phyloP scores from a whole-genome alignment of 2,888 invertebrate species.

The Rhyacophila evoluta region DNA sequence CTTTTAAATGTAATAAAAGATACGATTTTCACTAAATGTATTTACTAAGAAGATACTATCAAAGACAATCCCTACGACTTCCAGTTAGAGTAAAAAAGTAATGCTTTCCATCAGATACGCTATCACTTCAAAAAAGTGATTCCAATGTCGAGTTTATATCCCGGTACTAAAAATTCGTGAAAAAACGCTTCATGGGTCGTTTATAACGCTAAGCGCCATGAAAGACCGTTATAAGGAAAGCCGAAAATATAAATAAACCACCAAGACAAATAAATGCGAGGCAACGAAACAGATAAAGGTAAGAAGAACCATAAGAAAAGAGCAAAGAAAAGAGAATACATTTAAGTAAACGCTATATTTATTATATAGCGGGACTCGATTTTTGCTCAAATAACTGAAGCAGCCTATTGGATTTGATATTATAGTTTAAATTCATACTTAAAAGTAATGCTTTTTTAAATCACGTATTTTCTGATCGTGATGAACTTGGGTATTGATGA shows the following conservation, averaged over 20 bases:
- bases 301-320: neutral
- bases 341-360: conserved; percentile 16
- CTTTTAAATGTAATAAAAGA: neutral
- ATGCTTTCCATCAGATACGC: conserved; percentile 19
- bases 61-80: conserved; percentile 4
- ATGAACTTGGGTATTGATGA: no score
- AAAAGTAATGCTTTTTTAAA: neutral
- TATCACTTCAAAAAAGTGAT: conserved; percentile 19
- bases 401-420: neutral
- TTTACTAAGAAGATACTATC: conserved; percentile 10
- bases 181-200: conserved; percentile 22
- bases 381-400: conserved; percentile 14
- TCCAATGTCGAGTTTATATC: conserved; percentile 14
- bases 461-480: no score
- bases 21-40: neutral
- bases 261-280: conserved; percentile 16
- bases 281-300: conserved; percentile 17
- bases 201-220: conserved; percentile 17
- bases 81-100: conserved; percentile 13
- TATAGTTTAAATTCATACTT: neutral
- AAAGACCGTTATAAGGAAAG: conserved; percentile 18
- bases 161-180: conserved; percentile 17
- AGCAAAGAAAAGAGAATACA: conserved; percentile 10
- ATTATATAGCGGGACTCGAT: neutral
- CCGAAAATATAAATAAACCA: conserved; percentile 19